Base-by-base conservation (phyloP, 2,797 vertebrate species). In the Sebastes ruberrimus region DNA sequence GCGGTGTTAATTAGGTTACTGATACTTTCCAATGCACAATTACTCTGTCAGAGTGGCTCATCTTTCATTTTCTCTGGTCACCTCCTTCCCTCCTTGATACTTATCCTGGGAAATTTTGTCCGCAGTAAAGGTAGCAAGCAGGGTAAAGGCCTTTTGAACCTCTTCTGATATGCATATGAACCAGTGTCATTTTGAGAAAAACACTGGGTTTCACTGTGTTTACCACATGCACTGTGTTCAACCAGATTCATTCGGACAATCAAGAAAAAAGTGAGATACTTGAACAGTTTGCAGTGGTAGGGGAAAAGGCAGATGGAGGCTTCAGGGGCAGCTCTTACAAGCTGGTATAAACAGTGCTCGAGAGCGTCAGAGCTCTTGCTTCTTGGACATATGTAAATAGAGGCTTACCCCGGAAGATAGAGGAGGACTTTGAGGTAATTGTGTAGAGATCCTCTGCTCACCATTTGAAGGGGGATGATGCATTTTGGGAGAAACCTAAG, bases 351-450 rank as follows among this genome's bases (percentile, higher is more conserved):
- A 90, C 83, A 86, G 71, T 79, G 57, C 62, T 42, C 35, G 71
- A 66, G 72, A 65, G 71, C 49, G 1, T 74, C 69, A 67, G 72
- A 81, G 80, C 80, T 76, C 77, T 84, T 81, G 70, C 87, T 91
- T 86, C 76, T 83, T 83, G 88, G 86, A 86, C 84, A 86, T 91
- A 93, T 94, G 92, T 94, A 94, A 94, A 95, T 93, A 92, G 76
- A 91, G 84, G 89, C 84, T 92, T 91, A 91, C 75, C 82, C 89
- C 35, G 23, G 46, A 83, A 90, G 90, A 94, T 88, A 84, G 71
- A 74, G 60, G 35, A 82, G 55, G 82, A 85, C 86, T 93, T 86
- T 81, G 78, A 88, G 89, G 89, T 92, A 94, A 94, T 94, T 93
- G 87, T 91, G 90, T 49, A 84, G 77, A 89, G 89, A 93, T 89